Conservation (phyloP, 2,888 invertebrate genomes). For the Halictus ligatus region DNA sequence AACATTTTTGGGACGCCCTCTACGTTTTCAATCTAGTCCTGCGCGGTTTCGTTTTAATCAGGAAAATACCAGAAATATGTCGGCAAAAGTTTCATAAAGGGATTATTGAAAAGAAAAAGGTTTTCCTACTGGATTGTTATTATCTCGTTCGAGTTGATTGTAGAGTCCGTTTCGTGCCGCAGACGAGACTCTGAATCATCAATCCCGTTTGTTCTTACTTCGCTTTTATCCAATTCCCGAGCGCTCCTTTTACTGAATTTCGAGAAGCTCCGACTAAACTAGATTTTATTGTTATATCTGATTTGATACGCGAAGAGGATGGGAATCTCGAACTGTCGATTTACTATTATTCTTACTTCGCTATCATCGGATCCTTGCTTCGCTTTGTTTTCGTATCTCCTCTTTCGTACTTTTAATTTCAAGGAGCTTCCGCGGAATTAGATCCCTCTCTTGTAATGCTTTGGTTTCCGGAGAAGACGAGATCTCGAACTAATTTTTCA, state of each 20-base stretch:
- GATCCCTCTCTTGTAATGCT: not conserved
- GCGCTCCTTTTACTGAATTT: not conserved
- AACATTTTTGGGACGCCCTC: too few relatives aligned
- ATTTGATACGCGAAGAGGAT: not conserved
- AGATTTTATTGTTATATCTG: not conserved
- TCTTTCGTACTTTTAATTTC: not conserved
- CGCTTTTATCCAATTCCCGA: not conserved
- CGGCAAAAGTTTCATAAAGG: too few relatives aligned
- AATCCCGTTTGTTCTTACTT: not conserved
- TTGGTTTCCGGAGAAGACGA: not conserved
- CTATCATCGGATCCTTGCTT: not conserved
- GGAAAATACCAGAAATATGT: too few relatives aligned
- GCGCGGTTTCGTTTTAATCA: too few relatives aligned
- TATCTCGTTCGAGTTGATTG: too few relatives aligned
- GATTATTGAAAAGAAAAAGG: too few relatives aligned
- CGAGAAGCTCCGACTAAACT: not conserved
- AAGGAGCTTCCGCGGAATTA: not conserved
- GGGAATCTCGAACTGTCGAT: not conserved
- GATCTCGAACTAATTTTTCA: not conserved
- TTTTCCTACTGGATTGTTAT: too few relatives aligned
- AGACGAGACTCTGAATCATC: not conserved
- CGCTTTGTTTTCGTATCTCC: not conserved
- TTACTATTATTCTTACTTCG: not conserved
- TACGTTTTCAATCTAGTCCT: too few relatives aligned
- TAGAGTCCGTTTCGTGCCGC: not conserved